A percentile compares a stretch with the other conserved stretches of the same genome.
Conservation (phyloP, 2,797 vertebrate genomes). For the Phyllotis vaccarum region DNA sequence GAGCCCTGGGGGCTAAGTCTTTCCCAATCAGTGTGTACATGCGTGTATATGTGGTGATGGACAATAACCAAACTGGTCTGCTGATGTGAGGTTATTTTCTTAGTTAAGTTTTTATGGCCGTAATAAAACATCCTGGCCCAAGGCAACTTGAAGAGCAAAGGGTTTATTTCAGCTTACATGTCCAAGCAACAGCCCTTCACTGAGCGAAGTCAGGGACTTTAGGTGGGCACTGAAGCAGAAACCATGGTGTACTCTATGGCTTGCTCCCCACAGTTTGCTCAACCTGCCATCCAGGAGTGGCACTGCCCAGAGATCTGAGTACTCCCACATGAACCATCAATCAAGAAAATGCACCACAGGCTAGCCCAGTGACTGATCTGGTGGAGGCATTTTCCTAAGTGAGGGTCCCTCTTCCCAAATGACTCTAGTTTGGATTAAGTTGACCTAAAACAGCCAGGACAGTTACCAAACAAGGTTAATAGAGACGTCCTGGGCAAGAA, state of each 20-base stretch:
- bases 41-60: background rate
- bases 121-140: background rate
- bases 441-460: background rate
- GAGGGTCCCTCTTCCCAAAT: background rate
- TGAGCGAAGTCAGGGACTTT: background rate
- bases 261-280: background rate
- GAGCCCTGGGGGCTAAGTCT: background rate
- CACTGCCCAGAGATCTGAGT: background rate
- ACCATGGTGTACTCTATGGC: background rate
- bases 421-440: background rate
- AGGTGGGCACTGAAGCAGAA: background rate
- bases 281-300: background rate
- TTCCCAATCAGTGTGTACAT: background rate
- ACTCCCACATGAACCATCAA: background rate
- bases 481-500: background rate
- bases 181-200: background rate
- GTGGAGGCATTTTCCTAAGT: background rate
- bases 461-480: background rate
- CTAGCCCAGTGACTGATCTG: background rate
- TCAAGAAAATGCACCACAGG: background rate
- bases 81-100: background rate
- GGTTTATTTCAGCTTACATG: background rate
- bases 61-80: background rate
- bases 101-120: background rate
- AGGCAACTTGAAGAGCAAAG: background rate